These are phyloP conservation scores for Stercorarius parasiticus DNA, from an alignment of 2,113 vertebrate species.

Conservation along the genomic window DNA sequence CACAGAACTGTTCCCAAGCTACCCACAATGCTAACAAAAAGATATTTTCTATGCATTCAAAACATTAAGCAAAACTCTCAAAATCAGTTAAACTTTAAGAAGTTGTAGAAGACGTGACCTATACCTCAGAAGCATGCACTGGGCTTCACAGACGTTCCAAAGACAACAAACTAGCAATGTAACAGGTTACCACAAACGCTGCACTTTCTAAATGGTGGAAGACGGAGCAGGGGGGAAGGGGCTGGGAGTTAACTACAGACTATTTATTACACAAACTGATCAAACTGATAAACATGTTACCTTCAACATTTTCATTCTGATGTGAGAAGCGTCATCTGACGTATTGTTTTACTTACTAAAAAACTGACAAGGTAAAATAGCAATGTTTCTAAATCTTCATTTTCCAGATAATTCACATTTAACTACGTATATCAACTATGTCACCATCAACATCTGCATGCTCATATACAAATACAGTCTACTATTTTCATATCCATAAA, in stretches of 20 bases:
- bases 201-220: not conserved
- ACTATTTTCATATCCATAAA: not conserved
- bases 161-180: not conserved
- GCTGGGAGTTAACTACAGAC: not conserved
- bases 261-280: not conserved
- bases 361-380: not conserved
- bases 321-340: not conserved
- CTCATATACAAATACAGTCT: not conserved
- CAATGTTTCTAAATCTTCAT: not conserved
- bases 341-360: not conserved
- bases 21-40: not conserved
- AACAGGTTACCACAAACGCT: not conserved
- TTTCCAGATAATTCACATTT: not conserved
- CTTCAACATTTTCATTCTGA: not conserved
- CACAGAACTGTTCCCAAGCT: not conserved
- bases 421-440: not conserved
- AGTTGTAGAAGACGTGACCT: not conserved
- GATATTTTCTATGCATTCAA: not conserved
- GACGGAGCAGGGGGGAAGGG: rapidly evolving
- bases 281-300: not conserved
- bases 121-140: not conserved
- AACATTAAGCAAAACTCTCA: not conserved
- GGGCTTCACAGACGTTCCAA: not conserved
- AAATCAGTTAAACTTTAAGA: not conserved
- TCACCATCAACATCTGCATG: not conserved